Conservation (phyloP, 2,888 invertebrate genomes). For the Hesperia comma region DNA sequence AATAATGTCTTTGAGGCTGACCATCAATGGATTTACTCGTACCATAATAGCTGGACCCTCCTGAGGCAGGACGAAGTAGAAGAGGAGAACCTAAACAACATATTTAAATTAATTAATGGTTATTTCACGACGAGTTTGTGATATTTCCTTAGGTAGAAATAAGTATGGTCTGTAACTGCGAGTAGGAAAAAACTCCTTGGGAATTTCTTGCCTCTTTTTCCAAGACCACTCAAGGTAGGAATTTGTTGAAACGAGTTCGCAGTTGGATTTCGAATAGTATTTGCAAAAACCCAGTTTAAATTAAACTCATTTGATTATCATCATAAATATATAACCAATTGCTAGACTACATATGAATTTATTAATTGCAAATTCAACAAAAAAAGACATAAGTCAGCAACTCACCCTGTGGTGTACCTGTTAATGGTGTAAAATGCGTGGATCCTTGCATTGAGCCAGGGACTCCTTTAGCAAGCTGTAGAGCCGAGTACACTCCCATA, state of each 20-base stretch:
- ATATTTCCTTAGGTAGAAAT: no score
- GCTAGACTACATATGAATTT: background rate
- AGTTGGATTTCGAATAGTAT: no score
- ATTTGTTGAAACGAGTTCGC: no score
- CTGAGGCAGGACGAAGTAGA: constrained; percentile 84
- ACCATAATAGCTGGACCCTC: constrained; percentile 84
- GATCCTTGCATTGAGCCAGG: constrained; percentile 80
- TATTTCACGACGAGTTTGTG: no score
- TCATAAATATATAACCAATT: no score
- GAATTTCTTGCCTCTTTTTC: no score
- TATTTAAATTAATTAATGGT: background rate
- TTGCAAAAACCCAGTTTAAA: no score
- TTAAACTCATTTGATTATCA: no score
- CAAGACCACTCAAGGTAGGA: no score
- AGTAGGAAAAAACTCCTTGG: no score
- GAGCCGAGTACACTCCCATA: constrained; percentile 75
- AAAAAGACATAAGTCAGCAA: background rate
- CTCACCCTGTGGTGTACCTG: constrained; percentile 80
- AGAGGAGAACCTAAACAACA: constrained; percentile 80
- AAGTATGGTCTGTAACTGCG: no score
- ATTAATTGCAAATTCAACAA: no score
- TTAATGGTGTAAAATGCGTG: constrained; percentile 87
- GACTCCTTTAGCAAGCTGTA: constrained; percentile 78
- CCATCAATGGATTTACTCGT: constrained; percentile 84
- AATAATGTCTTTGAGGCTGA: constrained; percentile 87